Evolutionary conservation across 2,888 invertebrate species (phyloP).

Genomic region (Drosophila nigritarsus): DNA sequence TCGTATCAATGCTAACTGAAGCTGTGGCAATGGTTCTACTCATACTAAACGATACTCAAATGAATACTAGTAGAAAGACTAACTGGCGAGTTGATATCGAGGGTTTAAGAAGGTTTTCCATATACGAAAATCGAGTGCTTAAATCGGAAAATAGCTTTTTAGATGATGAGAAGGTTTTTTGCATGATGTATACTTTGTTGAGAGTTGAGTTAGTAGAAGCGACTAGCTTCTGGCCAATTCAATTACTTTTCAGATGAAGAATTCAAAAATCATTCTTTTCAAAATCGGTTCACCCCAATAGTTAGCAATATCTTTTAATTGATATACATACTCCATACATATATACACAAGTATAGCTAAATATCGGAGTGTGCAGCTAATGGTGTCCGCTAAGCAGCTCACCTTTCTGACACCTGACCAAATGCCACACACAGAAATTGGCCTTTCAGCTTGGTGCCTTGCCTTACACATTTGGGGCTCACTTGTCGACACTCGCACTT

Average conservation of each 20-base stretch:
- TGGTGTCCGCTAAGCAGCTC: slow-evolving; percentile 5
- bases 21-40: neutral
- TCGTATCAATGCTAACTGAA: neutral
- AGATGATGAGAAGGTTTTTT: too few species aligned
- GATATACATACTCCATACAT: neutral
- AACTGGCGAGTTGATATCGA: neutral
- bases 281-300: neutral
- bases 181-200: neutral
- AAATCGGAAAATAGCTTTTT: fast-evolving
- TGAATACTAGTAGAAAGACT: neutral
- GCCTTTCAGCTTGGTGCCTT: slow-evolving; percentile 23
- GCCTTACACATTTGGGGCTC: slow-evolving; percentile 26
- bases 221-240: neutral
- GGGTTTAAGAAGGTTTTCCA: neutral
- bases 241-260: neutral
- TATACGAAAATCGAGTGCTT: neutral
- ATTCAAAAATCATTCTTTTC: neutral
- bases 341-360: neutral
- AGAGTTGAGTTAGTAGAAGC: neutral
- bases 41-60: neutral
- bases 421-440: slow-evolving; percentile 55
- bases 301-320: neutral
- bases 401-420: slow-evolving; percentile 41
- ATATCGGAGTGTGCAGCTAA: slow-evolving; percentile 13
- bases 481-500: slow-evolving; percentile 34